Conservation (phyloP, 2,113 vertebrate genomes). For the Cranoglanis bouderius region DNA sequence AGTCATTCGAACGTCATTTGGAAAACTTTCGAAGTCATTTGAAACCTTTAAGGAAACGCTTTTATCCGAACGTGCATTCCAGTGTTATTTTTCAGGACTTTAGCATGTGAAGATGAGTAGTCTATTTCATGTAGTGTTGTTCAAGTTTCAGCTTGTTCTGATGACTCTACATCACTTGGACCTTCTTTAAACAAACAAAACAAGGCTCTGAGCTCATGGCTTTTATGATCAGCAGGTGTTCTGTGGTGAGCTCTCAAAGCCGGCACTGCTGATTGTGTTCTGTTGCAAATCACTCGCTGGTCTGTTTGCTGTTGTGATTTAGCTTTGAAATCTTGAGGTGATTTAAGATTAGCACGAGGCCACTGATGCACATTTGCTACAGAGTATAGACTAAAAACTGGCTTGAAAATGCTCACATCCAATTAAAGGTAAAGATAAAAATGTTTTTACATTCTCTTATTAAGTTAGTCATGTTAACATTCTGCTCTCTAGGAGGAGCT, state of each 20-base stretch:
- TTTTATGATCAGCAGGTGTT: constrained; percentile 44
- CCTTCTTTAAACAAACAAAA: constrained; percentile 32
- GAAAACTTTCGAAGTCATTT: too few species aligned
- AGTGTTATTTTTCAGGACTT: neutral
- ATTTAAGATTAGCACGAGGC: constrained; percentile 21
- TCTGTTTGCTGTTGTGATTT: constrained; percentile 23
- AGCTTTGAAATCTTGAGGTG: constrained; percentile 13
- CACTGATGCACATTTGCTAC: neutral
- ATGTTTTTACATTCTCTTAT: neutral
- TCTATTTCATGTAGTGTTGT: too few species aligned
- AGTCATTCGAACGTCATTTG: neutral
- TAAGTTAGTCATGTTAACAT: neutral
- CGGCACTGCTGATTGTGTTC: neutral
- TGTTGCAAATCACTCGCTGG: constrained; percentile 1
- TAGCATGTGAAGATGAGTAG: neutral
- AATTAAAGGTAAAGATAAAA: neutral
- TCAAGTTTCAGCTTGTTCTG: constrained; percentile 1
- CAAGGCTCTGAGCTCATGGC: constrained; percentile 27
- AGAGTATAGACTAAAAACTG: neutral
- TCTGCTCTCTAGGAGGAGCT: neutral
- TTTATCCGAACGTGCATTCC: neutral
- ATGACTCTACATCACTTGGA: constrained; percentile 18
- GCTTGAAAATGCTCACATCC: neutral
- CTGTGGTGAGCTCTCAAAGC: constrained; percentile 8
- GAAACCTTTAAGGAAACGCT: too few species aligned